Evolutionary conservation across 1,140 invertebrate species (phyloP), one percentile per base, ranked within the genome.

Genomic region (Heliconius eleuchia): DNA sequence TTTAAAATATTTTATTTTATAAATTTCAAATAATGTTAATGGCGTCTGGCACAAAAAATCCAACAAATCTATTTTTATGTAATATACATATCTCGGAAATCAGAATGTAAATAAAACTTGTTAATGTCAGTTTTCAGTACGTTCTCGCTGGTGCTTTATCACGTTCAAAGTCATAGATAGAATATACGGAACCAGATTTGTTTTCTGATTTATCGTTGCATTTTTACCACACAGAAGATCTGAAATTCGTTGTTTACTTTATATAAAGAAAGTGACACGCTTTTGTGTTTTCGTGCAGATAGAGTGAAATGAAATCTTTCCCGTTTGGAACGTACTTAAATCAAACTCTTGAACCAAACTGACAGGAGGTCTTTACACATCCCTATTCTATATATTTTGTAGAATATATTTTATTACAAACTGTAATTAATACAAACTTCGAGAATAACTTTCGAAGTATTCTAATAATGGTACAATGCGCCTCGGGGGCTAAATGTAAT

Each of bases 391-490:
- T 46, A 46, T 3, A 18, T 11, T n/a, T 57, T 57, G 9, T 57
- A 66, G 23, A 66, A 66, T 16, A 66, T 27, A 66, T 27, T 66
- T 27, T 30, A 16, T 30, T 57, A 66, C 8, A 30, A 66, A 66
- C 9, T 66, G 27, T 80, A 78, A 78, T 78, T 27, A 83, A 81
- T 50, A 55, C 30, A 70, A 73, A 66, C 50, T 76, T 57, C 50
- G 76, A 79, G 50, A 79, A 75, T 76, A 78, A 82, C 46, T 74
- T 71, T 30, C 78, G 77, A 80, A 83, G 80, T 82, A 87, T 81
- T 77, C 84, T 87, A 85, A 86, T 86, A 83, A 85, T 80, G 73
- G 76, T 85, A 86, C 80, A 85, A 84, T 84, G 82, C 84, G 82
- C 78, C 79, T 76, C 77, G 71, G 74, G 76, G 78, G 83, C 77